Evolutionary conservation across 1,140 invertebrate genomes (phyloP).

Genomic region (Palaemon carinicauda): DNA sequence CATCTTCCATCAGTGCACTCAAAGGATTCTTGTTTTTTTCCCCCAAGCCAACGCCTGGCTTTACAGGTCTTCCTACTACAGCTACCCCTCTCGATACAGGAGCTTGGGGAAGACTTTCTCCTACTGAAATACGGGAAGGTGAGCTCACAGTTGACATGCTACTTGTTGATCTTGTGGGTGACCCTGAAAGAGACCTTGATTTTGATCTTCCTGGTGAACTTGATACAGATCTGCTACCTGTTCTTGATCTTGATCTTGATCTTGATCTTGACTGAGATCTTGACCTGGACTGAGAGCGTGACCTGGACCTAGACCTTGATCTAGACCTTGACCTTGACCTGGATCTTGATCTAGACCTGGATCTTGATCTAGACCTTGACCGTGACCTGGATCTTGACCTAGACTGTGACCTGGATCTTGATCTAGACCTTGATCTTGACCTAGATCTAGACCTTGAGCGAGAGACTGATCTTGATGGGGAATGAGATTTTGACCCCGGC

Average conservation of each 20-base stretch:
- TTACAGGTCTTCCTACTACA: neutral
- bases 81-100: neutral
- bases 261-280: neutral
- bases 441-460: slow-evolving; percentile 18
- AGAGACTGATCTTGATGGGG: slow-evolving; percentile 3
- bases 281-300: neutral
- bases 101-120: no score
- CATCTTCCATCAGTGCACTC: slow-evolving; percentile 14
- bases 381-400: neutral
- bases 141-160: neutral
- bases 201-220: neutral
- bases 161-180: neutral
- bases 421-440: slow-evolving; percentile 24
- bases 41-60: neutral
- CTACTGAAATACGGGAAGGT: no score
- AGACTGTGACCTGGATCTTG: slow-evolving; percentile 24
- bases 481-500: slow-evolving; percentile 11
- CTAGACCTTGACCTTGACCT: neutral
- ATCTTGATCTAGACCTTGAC: neutral
- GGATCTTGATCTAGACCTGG: neutral
- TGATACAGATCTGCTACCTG: neutral
- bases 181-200: neutral
- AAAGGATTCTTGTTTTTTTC: neutral
- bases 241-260: neutral
- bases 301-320: neutral